A percentile compares a stretch with the other conserved stretches of the same genome.
Conservation (phyloP, 1,140 invertebrate genomes). For the Heliconius eleuchia region DNA sequence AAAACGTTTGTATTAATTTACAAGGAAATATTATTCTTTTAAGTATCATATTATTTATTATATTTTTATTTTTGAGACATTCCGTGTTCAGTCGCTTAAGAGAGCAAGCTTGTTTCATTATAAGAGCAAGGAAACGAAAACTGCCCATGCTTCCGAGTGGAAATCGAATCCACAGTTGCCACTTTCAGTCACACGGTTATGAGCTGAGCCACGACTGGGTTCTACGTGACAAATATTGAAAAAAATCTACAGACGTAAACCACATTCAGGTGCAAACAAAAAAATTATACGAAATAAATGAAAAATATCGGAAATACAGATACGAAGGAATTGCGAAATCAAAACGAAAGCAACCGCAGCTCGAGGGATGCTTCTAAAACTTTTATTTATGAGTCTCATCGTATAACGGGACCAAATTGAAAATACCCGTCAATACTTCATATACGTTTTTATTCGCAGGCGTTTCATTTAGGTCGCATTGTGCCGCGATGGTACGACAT, state of each 20-base stretch:
- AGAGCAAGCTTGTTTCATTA: too few relatives aligned
- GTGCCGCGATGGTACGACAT: not conserved
- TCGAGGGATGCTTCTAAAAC: slow-evolving; percentile 41
- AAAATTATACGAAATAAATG: not conserved
- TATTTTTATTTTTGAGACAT: too few relatives aligned
- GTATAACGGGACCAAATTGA: slow-evolving; percentile 40
- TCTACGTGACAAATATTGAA: not conserved
- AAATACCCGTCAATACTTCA: slow-evolving; percentile 34
- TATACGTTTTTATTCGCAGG: not conserved
- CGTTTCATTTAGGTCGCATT: slow-evolving; percentile 5
- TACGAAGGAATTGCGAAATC: slow-evolving; percentile 21
- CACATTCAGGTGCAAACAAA: slow-evolving; percentile 1
- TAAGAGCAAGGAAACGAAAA: too few relatives aligned
- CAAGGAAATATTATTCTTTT: too few relatives aligned
- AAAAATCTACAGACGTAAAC: slow-evolving; percentile 5
- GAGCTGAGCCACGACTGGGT: not conserved
- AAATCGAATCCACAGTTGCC: too few relatives aligned
- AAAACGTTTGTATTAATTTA: too few relatives aligned
- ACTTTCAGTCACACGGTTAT: too few relatives aligned
- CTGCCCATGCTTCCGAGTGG: too few relatives aligned
- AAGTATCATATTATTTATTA: too few relatives aligned
- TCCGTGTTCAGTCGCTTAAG: too few relatives aligned
- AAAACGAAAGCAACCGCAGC: slow-evolving; percentile 32
- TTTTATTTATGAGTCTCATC: slow-evolving; percentile 45
- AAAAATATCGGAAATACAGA: slow-evolving; percentile 11